phyloP scores from a whole-genome alignment of 2,888 invertebrate genomes.

The Pseudanteris insignis region DNA sequence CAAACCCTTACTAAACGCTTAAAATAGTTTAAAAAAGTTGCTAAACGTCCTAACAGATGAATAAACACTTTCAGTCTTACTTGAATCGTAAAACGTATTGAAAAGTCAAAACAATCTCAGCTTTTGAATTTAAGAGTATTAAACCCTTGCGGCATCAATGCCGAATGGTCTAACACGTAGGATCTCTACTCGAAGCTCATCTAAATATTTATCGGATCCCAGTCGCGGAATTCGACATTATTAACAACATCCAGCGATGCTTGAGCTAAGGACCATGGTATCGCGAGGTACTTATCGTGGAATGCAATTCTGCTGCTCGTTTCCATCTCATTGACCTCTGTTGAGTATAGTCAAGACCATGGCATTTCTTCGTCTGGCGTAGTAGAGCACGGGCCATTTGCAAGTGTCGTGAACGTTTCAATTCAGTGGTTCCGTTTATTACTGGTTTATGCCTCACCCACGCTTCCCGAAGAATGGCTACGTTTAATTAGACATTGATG shows the following conservation, averaged over 20 bases:
- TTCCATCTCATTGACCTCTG: conserved; percentile 31
- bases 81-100: too few species aligned
- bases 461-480: conserved; percentile 8
- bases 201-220: conserved; percentile 11
- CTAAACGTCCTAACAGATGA: too few species aligned
- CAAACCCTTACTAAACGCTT: too few species aligned
- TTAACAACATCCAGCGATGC: conserved; percentile 8
- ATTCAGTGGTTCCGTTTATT: conserved; percentile 11
- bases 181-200: too few species aligned
- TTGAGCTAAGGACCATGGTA: too few species aligned
- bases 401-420: conserved; percentile 8
- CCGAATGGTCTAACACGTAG: too few species aligned
- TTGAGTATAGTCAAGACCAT: conserved; percentile 25
- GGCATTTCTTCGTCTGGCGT: too few species aligned
- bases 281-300: conserved; percentile 20
- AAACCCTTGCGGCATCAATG: too few species aligned
- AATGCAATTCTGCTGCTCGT: conserved; percentile 28
- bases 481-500: conserved; percentile 26
- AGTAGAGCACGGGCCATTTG: conserved; percentile 1
- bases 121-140: too few species aligned
- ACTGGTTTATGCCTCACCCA: not conserved
- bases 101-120: too few species aligned
- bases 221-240: conserved; percentile 12
- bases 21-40: too few species aligned
- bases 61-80: too few species aligned